A percentile compares a stretch with the other conserved stretches of the same genome.
phyloP scores from a whole-genome alignment of 2,797 vertebrate genomes.

The Cercopithecus hamlyni region DNA sequence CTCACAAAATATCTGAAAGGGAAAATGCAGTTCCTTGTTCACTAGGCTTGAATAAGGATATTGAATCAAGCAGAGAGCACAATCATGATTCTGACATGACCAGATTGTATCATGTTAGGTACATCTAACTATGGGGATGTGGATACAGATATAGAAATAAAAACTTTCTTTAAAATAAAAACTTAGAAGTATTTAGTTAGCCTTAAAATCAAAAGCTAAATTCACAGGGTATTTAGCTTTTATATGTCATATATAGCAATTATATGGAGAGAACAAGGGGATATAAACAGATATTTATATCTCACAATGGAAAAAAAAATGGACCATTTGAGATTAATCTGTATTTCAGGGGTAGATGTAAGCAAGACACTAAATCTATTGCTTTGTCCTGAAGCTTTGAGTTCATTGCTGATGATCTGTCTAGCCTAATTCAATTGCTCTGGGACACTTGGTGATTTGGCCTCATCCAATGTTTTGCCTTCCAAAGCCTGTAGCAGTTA shows the following conservation, averaged over 20 bases:
- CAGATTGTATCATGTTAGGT: not conserved
- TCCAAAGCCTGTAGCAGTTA: not conserved
- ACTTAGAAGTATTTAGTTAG: not conserved
- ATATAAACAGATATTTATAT: not conserved
- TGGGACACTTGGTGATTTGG: not conserved
- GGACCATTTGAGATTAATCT: not conserved
- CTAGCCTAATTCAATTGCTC: not conserved
- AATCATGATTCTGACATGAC: not conserved
- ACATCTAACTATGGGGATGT: not conserved
- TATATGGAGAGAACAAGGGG: too few species aligned
- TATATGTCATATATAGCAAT: too few species aligned
- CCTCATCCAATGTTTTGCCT: not conserved
- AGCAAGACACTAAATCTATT: not conserved
- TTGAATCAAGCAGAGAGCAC: not conserved
- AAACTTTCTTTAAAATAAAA: not conserved
- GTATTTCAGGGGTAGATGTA: not conserved
- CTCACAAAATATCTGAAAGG: constrained; percentile 52
- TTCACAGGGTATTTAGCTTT: too few species aligned
- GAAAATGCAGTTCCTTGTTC: constrained; percentile 54
- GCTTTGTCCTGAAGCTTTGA: not conserved
- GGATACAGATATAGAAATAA: not conserved
- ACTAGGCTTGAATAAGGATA: not conserved
- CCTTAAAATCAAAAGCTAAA: not conserved
- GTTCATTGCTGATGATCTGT: not conserved
- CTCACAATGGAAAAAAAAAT: not conserved